A percentile compares a stretch with the other conserved stretches of the same genome.
Conservation (phyloP, 2,113 vertebrate genomes). For the Protobothrops flavoviridis region DNA sequence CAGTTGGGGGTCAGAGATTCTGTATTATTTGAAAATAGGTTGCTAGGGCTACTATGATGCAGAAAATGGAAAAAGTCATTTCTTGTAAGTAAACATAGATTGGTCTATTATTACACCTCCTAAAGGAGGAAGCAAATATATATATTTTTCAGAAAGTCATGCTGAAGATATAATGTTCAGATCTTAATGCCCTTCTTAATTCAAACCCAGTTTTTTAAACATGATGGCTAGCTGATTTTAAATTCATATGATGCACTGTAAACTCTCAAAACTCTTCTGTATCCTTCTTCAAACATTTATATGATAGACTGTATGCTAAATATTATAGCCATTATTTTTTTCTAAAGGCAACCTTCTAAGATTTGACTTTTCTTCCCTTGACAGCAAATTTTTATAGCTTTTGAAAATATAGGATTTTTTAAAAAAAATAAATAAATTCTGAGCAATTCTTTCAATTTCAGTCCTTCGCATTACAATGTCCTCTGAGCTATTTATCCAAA, state of each 20-base stretch:
- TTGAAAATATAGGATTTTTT: not conserved
- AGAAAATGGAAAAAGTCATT: not conserved
- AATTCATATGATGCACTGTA: slow-evolving; percentile 35
- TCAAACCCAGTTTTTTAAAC: slow-evolving; percentile 31
- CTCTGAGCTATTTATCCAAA: slow-evolving; percentile 41
- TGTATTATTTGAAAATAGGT: slow-evolving; percentile 38
- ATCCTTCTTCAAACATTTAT: slow-evolving; percentile 39
- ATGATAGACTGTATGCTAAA: slow-evolving; percentile 46
- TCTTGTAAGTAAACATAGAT: slow-evolving; percentile 28
- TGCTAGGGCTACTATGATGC: slow-evolving; percentile 36
- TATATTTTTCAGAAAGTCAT: slow-evolving; percentile 6
- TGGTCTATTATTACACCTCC: slow-evolving; percentile 24
- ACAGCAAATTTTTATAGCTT: not conserved
- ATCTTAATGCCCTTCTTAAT: slow-evolving; percentile 1
- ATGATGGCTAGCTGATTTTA: slow-evolving; percentile 32
- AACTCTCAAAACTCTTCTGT: slow-evolving; percentile 40
- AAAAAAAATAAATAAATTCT: not conserved
- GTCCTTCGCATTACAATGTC: slow-evolving; percentile 35
- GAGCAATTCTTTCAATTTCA: slow-evolving; percentile 21
- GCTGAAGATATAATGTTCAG: slow-evolving; percentile 8
- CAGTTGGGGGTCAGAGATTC: not conserved
- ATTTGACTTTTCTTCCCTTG: not conserved
- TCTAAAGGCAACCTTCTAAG: slow-evolving; percentile 42
- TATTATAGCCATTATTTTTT: slow-evolving; percentile 49
- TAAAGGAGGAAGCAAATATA: slow-evolving; percentile 19